These are phyloP conservation scores for Pygoscelis antarcticus DNA, from an alignment of 2,113 vertebrate species.

Conservation along the genomic window DNA sequence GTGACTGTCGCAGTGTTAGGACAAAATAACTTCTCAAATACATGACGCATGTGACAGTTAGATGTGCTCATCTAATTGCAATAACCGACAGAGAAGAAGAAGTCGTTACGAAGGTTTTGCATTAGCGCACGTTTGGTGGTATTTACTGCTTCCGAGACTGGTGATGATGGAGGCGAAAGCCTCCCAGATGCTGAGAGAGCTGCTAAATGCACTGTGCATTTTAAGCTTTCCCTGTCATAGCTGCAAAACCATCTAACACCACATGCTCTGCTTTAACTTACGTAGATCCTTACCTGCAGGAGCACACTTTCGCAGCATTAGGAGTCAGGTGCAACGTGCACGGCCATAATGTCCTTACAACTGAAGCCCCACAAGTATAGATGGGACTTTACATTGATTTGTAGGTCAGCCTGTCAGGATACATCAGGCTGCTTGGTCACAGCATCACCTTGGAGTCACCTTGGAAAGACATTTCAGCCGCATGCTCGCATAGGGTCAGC, in stretches of 20 bases:
- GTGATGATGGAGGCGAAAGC: neutral
- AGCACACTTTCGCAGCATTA: neutral
- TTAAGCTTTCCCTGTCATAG: neutral
- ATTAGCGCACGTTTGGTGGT: neutral
- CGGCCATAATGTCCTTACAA: neutral
- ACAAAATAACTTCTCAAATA: slow-evolving; percentile 4
- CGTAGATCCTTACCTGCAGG: neutral
- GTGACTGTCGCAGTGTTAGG: neutral
- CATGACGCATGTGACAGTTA: slow-evolving; percentile 10
- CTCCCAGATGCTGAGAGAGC: neutral
- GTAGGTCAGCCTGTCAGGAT: neutral
- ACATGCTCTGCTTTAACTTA: neutral
- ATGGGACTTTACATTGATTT: neutral
- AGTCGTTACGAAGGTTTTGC: neutral
- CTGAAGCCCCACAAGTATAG: neutral
- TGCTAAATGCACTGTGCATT: neutral
- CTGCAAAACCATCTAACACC: neutral
- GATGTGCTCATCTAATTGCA: slow-evolving; percentile 42
- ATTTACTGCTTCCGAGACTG: neutral
- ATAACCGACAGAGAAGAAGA: neutral
- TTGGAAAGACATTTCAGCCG: neutral
- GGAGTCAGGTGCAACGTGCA: accelerated
- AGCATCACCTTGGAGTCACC: neutral
- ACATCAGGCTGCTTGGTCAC: neutral
- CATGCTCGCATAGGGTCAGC: accelerated